A percentile compares a stretch with the other conserved stretches of the same genome.
phyloP scores from a whole-genome alignment of 1,140 invertebrate genomes.

The Temnothorax curvispinosus region DNA sequence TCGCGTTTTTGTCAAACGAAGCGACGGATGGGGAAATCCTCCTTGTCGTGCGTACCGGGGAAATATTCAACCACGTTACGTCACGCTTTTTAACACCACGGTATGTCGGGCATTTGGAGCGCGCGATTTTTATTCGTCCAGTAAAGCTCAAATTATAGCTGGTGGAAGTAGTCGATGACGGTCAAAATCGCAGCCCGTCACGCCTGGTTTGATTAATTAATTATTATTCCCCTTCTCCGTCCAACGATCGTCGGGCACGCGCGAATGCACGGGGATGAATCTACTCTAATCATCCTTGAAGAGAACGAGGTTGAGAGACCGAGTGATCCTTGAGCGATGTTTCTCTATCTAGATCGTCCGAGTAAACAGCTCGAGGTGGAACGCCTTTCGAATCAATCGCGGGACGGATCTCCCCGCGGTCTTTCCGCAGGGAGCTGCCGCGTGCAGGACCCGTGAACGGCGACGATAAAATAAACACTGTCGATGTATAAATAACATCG shows the following conservation, averaged over 20 bases:
- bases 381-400: constrained; percentile 52
- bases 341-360: constrained; percentile 48
- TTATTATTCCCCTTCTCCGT: not conserved
- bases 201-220: constrained; percentile 7
- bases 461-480: not conserved
- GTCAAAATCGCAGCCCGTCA: not conserved
- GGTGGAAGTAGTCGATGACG: not conserved
- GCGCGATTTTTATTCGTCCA: constrained; percentile 1
- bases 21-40: not conserved
- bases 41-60: not conserved
- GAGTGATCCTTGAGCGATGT: constrained; percentile 27
- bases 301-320: constrained; percentile 23
- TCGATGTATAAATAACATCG: not conserved
- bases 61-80: constrained; percentile 1
- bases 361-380: constrained; percentile 20
- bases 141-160: not conserved
- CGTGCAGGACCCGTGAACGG: not conserved
- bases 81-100: constrained; percentile 14
- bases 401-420: constrained; percentile 20
- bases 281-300: constrained; percentile 31
- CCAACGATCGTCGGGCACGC: no score
- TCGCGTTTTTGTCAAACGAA: constrained; percentile 18
- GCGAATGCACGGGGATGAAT: not conserved
- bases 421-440: not conserved
- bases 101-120: not conserved